phyloP scores from a whole-genome alignment of 2,888 invertebrate genomes.

The Polydesmus complanatus region DNA sequence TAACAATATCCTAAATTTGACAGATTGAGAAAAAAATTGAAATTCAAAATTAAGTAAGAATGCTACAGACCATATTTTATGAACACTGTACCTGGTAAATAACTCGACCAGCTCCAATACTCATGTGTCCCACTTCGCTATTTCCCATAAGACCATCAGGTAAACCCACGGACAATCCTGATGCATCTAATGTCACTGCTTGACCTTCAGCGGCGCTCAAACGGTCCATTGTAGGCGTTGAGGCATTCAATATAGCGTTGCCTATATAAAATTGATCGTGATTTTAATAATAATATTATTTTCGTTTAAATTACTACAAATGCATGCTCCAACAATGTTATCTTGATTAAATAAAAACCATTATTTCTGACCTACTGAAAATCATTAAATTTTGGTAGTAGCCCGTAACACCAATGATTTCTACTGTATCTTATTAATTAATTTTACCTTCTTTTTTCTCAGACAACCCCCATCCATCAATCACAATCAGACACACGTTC shows the following conservation, averaged over 20 bases:
- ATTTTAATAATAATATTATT: too few relatives aligned
- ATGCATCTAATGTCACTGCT: slow-evolving; percentile 30
- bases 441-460: slow-evolving; percentile 27
- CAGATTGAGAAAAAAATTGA: not conserved
- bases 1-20: slow-evolving; percentile 30
- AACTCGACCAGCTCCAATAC: slow-evolving; percentile 36
- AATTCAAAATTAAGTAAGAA: not conserved
- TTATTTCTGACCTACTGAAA: too few relatives aligned
- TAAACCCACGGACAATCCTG: slow-evolving; percentile 34
- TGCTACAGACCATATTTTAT: not conserved
- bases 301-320: too few relatives aligned
- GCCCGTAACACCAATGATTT: too few relatives aligned
- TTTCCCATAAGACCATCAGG: slow-evolving; percentile 37
- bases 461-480: slow-evolving; percentile 35
- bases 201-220: slow-evolving; percentile 28
- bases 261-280: slow-evolving; percentile 22
- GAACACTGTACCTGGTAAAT: slow-evolving; percentile 30
- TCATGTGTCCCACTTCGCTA: slow-evolving; percentile 36
- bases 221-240: slow-evolving; percentile 34
- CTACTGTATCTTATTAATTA: not conserved
- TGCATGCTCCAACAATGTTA: too few relatives aligned
- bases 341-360: too few relatives aligned
- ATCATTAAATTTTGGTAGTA: too few relatives aligned
- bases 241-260: slow-evolving; percentile 33
- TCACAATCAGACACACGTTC: slow-evolving; percentile 33